Evolutionary conservation across 1,140 invertebrate genomes (phyloP).

Genomic region (Leucophenga varia): DNA sequence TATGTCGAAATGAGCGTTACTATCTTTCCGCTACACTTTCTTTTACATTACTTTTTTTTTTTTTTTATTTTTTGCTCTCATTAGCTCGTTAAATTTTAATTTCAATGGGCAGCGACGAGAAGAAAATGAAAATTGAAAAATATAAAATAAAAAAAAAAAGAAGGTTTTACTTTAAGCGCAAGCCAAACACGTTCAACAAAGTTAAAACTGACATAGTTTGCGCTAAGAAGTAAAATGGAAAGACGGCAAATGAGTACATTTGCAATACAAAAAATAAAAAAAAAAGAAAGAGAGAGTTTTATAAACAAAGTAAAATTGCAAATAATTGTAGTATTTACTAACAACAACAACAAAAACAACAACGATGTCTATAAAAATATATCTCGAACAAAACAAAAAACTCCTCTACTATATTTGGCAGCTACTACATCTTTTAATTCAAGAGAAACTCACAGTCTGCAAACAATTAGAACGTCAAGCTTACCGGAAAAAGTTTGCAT

Average conservation of each 20-base stretch:
- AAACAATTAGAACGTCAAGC: constrained; percentile 50
- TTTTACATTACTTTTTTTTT: no score
- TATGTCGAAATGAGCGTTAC: constrained; percentile 42
- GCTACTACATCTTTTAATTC: constrained; percentile 8
- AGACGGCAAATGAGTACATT: no score
- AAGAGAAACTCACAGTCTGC: constrained; percentile 14
- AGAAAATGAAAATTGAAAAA: background rate
- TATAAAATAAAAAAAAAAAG: background rate
- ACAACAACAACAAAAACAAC: constrained; percentile 19
- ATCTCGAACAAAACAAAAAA: no score
- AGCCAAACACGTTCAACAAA: no score
- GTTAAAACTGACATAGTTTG: no score
- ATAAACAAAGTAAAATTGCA: constrained; percentile 20
- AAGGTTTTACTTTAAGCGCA: no score
- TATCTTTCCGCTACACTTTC: no score
- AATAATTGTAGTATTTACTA: constrained; percentile 23
- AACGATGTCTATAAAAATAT: background rate
- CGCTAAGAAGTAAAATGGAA: no score
- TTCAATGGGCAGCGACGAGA: constrained; percentile 22
- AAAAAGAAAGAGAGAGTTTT: no score
- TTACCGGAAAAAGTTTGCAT: constrained; percentile 52
- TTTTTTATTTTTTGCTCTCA: background rate
- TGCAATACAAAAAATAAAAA: no score
- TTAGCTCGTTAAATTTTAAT: constrained; percentile 40
- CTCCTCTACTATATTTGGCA: background rate